These are phyloP conservation scores for Odontomyia ornata DNA, from an alignment of 2,888 invertebrate genomes.

Conservation along the genomic window DNA sequence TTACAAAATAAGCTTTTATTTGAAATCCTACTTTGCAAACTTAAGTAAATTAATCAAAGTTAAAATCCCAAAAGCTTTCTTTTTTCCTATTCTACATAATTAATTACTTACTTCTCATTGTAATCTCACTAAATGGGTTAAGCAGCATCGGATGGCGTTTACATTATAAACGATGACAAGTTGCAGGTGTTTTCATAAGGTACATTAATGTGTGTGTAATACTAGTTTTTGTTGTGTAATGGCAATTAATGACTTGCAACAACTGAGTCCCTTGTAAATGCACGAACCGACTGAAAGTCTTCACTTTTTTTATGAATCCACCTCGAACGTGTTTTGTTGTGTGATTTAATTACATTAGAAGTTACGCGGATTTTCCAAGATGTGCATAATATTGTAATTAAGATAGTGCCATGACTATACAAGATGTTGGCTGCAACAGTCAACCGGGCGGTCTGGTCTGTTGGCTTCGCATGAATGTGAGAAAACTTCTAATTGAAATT, in stretches of 20 bases:
- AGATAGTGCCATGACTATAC: not conserved
- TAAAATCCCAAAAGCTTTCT: too few relatives aligned
- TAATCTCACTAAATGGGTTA: too few relatives aligned
- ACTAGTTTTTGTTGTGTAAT: not conserved
- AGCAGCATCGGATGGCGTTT: not conserved
- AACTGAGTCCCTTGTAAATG: not conserved
- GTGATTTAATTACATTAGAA: not conserved
- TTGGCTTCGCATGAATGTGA: not conserved
- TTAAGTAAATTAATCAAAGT: too few relatives aligned
- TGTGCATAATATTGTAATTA: slow-evolving; percentile 7
- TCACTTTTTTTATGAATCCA: not conserved
- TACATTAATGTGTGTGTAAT: not conserved
- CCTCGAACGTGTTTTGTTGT: not conserved
- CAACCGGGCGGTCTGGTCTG: not conserved
- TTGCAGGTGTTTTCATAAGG: not conserved
- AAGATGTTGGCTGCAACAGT: too few relatives aligned
- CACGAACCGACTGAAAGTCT: not conserved
- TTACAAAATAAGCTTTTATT: too few relatives aligned
- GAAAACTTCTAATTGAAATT: slow-evolving; percentile 17
- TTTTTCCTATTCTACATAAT: not conserved
- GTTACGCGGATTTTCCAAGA: not conserved
- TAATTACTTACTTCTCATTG: too few relatives aligned
- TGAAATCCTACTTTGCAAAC: too few relatives aligned
- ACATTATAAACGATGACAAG: not conserved
- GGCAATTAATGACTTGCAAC: not conserved